Evolutionary conservation across 2,888 invertebrate species (phyloP), one percentile per base, ranked within the genome.

Genomic region (Pocota personata): DNA sequence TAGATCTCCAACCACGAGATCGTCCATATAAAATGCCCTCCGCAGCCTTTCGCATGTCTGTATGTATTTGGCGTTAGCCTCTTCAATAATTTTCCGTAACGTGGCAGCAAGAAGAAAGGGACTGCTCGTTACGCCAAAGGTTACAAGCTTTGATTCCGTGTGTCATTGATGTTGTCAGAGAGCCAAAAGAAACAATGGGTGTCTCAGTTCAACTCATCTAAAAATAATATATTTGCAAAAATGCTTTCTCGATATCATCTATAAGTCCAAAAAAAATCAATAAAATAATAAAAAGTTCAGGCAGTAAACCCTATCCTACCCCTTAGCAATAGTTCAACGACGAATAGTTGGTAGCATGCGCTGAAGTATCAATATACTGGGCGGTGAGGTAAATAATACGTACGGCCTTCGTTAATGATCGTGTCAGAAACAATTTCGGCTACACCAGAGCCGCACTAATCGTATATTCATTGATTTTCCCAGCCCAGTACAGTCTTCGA

Each of bases 191-290:
- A 60, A 10, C 27, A 8, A 6, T 60, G 60, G 14, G 37, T 10
- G 19, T 48, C 48, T 24, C 50, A 10, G 37, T 62, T 50, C 10
- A 5, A n/a, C 0, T 62, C 48, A 21, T 58, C 32, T 8, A 58
- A 21, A 4, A 16, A 2, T n/a, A n/a, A n/a, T n/a, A n/a, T 37
- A 73, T 62, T 37, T 73, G 73, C 2, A 58, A 32, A 6, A 57
- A 57, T 16, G 57, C 71, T n/a, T 21, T 46, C 7, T 71, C 71
- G 5, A 71, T 57, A 27, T 57, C 69, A n/a, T 40, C 69, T 27
- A 69, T 55, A 30, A 7, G 19, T 19, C 71, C 57, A 46, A 71
- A n/a, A n/a, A n/a, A n/a, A n/a, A n/a, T n/a, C n/a, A n/a, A n/a
- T n/a, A n/a, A n/a, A n/a, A n/a, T n/a, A n/a, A n/a, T n/a, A n/a